These are phyloP conservation scores for Melanotaenia trifasciata DNA, from an alignment of 2,797 vertebrate genomes.

Conservation along the genomic window DNA sequence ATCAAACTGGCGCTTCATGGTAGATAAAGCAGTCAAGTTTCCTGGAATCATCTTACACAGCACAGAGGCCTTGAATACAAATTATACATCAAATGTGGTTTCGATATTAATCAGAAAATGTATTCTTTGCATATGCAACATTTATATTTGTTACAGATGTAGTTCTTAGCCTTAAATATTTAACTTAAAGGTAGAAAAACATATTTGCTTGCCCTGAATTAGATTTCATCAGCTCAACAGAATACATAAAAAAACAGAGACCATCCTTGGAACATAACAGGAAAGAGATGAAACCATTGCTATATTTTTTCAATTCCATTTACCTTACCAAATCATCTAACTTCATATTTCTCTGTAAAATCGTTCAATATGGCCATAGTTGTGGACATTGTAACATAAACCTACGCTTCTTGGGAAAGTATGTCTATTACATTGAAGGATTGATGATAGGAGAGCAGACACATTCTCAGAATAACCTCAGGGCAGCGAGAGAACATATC, in stretches of 20 bases:
- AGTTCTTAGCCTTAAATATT: slow-evolving; percentile 15
- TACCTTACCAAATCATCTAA: slow-evolving; percentile 40
- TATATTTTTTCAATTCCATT: slow-evolving; percentile 40
- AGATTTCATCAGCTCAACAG: neutral
- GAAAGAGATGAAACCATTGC: slow-evolving; percentile 23
- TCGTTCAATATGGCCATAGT: slow-evolving; percentile 51
- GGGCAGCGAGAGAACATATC: slow-evolving; percentile 24
- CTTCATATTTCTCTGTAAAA: slow-evolving; percentile 62
- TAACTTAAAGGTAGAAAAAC: slow-evolving; percentile 5
- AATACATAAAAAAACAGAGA: slow-evolving; percentile 7
- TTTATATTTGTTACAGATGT: slow-evolving; percentile 17
- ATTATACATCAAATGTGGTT: slow-evolving; percentile 54
- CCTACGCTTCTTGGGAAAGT: slow-evolving; percentile 56
- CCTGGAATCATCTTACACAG: slow-evolving; percentile 52
- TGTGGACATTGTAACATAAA: slow-evolving; percentile 63
- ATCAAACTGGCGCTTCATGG: slow-evolving; percentile 69
- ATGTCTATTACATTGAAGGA: slow-evolving; percentile 39
- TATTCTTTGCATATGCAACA: slow-evolving; percentile 29
- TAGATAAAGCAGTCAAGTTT: slow-evolving; percentile 63
- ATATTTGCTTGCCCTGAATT: slow-evolving; percentile 19
- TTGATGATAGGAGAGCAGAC: slow-evolving; percentile 49
- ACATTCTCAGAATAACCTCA: slow-evolving; percentile 37
- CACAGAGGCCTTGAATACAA: slow-evolving; percentile 54
- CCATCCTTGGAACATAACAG: slow-evolving; percentile 33
- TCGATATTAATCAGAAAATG: slow-evolving; percentile 47